phyloP scores from a whole-genome alignment of 1,140 invertebrate genomes.

The Oncopeltus fasciatus region DNA sequence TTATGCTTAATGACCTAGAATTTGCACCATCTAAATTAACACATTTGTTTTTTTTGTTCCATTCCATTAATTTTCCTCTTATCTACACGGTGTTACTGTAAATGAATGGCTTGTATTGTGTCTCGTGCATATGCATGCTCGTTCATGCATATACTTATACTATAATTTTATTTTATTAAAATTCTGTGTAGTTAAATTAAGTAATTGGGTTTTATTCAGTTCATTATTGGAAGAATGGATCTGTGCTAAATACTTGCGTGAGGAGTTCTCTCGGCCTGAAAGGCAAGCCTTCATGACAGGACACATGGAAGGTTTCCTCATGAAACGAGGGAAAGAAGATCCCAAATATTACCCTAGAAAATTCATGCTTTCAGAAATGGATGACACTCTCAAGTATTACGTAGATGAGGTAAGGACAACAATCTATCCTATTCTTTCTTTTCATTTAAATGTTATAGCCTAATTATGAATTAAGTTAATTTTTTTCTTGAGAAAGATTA shows the following conservation, averaged over 20 bases:
- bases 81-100: no score
- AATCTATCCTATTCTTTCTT: no score
- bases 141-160: neutral
- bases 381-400: conserved; percentile 71
- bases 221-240: conserved; percentile 83
- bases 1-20: no score
- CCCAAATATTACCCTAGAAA: conserved; percentile 64
- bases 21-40: no score
- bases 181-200: no score
- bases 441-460: no score
- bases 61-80: no score
- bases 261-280: conserved; percentile 71
- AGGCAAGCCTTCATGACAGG: conserved; percentile 60
- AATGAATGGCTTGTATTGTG: conserved; percentile 1
- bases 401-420: conserved; percentile 61
- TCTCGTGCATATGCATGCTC: neutral
- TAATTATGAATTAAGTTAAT: no score
- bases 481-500: no score
- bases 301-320: conserved; percentile 69
- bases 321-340: conserved; percentile 80
- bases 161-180: neutral
- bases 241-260: conserved; percentile 72
- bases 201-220: no score
- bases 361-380: conserved; percentile 64
- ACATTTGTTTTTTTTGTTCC: no score